A percentile compares a stretch with the other conserved stretches of the same genome.
phyloP scores from a whole-genome alignment of 2,113 vertebrate species.

The Vidua chalybeata region DNA sequence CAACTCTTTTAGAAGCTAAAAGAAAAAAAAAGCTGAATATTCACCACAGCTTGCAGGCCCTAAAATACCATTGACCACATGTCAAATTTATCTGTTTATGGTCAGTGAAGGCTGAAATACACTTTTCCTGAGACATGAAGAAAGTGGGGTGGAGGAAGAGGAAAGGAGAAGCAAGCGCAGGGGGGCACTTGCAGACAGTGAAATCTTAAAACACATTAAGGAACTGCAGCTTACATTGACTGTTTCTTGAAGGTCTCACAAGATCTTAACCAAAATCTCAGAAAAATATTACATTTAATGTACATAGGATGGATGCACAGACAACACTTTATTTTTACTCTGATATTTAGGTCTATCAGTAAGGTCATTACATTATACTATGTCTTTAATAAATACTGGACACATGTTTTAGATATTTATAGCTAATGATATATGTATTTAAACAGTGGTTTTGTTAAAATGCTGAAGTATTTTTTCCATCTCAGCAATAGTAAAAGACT shows the following conservation, averaged over 20 bases:
- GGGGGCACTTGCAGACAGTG: neutral
- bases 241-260: neutral
- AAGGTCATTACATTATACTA: neutral
- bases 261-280: neutral
- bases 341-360: neutral
- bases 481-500: neutral
- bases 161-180: rapidly evolving
- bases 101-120: neutral
- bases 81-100: neutral
- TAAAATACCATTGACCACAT: neutral
- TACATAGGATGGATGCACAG: neutral
- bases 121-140: neutral
- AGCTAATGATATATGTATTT: neutral
- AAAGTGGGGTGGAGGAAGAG: neutral
- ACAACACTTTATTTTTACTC: neutral
- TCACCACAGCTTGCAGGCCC: neutral
- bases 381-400: neutral
- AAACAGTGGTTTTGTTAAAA: neutral
- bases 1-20: constrained; percentile 74
- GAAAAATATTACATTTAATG: neutral
- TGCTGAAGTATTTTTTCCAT: neutral
- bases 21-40: neutral
- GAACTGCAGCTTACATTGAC: neutral
- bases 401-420: neutral
- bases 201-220: neutral